phyloP scores from a whole-genome alignment of 2,113 vertebrate species.

The Microtus richardsoni region DNA sequence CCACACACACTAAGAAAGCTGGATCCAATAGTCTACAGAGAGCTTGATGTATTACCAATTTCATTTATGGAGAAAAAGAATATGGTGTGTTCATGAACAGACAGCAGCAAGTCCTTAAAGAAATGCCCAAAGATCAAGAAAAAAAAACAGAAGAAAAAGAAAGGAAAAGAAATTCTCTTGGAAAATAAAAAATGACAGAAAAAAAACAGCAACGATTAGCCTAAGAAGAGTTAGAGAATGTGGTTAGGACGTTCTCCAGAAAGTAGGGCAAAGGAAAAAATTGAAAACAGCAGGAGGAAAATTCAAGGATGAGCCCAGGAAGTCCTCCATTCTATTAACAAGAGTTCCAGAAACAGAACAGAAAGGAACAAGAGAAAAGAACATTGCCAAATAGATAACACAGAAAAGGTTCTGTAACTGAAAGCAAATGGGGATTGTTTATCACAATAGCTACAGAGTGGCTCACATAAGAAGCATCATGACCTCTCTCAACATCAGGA shows the following conservation, averaged over 20 bases:
- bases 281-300: neutral
- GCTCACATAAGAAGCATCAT: neutral
- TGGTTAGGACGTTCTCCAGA: neutral
- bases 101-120: neutral
- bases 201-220: neutral
- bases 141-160: neutral
- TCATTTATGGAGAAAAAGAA: constrained; percentile 5
- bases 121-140: neutral
- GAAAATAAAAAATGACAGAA: constrained; percentile 25
- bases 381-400: constrained; percentile 11
- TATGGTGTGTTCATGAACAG: neutral
- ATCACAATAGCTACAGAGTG: neutral
- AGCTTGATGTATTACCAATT: neutral
- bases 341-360: neutral
- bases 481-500: neutral
- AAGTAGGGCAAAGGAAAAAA: constrained; percentile 8
- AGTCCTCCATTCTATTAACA: neutral
- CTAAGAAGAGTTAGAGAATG: neutral
- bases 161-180: neutral
- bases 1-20: neutral
- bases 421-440: neutral
- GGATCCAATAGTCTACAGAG: neutral
- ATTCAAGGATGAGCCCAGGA: neutral
- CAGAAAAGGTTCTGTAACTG: neutral
- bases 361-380: neutral